phyloP scores from a whole-genome alignment of 2,888 invertebrate genomes.

The Mimachlamys varia region DNA sequence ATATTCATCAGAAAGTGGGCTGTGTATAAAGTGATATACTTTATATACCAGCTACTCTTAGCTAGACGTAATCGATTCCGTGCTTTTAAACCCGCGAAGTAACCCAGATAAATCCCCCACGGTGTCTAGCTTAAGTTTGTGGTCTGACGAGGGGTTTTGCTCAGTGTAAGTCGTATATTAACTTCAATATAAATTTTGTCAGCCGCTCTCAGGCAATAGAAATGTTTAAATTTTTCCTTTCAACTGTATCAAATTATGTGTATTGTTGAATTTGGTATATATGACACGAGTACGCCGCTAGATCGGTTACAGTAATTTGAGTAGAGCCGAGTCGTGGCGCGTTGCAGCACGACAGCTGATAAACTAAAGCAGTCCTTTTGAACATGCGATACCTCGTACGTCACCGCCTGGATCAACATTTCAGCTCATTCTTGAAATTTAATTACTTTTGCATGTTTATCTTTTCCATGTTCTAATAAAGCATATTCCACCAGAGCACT shows the following conservation, averaged over 20 bases:
- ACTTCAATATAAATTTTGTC: constrained; percentile 28
- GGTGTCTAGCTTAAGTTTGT: not conserved
- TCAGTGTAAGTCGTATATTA: not conserved
- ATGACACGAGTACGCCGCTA: not conserved
- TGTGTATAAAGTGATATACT: not conserved
- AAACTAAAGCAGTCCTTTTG: not conserved
- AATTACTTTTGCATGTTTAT: not conserved
- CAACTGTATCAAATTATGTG: constrained; percentile 27
- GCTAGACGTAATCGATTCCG: not conserved
- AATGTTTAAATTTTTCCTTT: constrained; percentile 20
- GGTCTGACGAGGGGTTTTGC: not conserved
- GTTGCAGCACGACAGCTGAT: constrained; percentile 9
- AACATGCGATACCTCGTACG: not conserved
- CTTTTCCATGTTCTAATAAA: not conserved
- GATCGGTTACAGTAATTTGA: not conserved
- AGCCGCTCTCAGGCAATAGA: not conserved
- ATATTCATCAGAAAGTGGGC: constrained; percentile 22
- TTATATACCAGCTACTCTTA: not conserved
- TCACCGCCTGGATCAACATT: not conserved
- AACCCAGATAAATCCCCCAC: not conserved
- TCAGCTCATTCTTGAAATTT: not conserved
- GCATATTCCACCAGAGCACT: not conserved
- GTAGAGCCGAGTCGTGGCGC: not conserved
- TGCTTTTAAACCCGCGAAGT: not conserved
- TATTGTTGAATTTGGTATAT: not conserved